phyloP scores from a whole-genome alignment of 2,888 invertebrate species.

The Zygothrica quintamaculata region DNA sequence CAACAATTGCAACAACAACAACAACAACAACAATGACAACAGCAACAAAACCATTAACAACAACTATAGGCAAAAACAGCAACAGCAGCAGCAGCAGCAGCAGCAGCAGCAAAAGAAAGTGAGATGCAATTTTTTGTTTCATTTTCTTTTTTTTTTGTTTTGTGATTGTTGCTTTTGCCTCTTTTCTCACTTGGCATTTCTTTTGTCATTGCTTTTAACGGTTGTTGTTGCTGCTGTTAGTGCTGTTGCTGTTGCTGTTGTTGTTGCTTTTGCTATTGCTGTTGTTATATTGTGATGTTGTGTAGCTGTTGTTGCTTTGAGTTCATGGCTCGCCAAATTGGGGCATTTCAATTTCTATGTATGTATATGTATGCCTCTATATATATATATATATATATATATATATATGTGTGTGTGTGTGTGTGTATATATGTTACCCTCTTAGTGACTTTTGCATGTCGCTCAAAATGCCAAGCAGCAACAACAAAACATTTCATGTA shows the following conservation, averaged over 20 bases:
- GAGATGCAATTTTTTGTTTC: constrained; percentile 75
- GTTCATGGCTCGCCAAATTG: constrained; percentile 78
- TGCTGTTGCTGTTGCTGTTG: constrained; percentile 21
- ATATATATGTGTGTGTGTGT: constrained; percentile 24
- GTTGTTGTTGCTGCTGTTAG: no score
- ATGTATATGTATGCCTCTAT: constrained; percentile 21
- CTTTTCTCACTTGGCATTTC: constrained; percentile 58
- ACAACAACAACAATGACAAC: constrained; percentile 43
- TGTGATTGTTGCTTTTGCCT: constrained; percentile 25
- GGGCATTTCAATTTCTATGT: constrained; percentile 62
- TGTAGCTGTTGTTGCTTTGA: constrained; percentile 57
- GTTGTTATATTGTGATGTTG: constrained; percentile 17
- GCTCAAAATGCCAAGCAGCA: constrained; percentile 54
- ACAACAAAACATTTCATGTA: constrained; percentile 41
- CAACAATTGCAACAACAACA: constrained; percentile 42
- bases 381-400: constrained; percentile 25
- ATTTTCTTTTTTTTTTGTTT: constrained; percentile 30
- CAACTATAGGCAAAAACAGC: constrained; percentile 43
- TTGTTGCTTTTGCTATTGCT: constrained; percentile 21
- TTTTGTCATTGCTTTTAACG: constrained; percentile 66
- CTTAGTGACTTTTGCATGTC: constrained; percentile 53
- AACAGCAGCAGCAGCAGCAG: constrained; percentile 29
- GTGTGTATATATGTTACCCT: constrained; percentile 17
- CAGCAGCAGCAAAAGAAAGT: constrained; percentile 68
- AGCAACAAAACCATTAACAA: constrained; percentile 43